Percentiles rank a stretch among this genome's conserved stretches.
These are phyloP conservation scores for Criorhina ranunculi DNA, from an alignment of 2,888 invertebrate genomes.

Conservation along the genomic window DNA sequence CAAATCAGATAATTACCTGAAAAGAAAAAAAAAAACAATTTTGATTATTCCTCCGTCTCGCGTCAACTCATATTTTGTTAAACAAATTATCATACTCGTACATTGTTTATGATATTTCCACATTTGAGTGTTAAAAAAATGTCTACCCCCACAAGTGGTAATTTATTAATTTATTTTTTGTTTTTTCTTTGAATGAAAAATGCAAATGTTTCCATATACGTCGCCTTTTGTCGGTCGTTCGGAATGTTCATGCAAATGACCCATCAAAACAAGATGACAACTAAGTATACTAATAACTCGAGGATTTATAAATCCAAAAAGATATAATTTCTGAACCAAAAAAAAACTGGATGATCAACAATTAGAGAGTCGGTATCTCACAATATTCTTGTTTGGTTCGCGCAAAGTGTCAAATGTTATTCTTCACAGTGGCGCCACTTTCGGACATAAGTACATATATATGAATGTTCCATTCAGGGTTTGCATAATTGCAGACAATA, in stretches of 20 bases:
- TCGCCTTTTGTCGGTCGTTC: conserved; percentile 1
- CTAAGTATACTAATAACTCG: conserved; percentile 16
- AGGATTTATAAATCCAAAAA: conserved; percentile 1
- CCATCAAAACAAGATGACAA: conserved; percentile 20
- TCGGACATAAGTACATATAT: conserved; percentile 36
- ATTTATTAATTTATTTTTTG: neutral
- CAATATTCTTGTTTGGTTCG: conserved; percentile 21
- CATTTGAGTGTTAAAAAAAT: conserved; percentile 31
- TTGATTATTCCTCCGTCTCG: neutral
- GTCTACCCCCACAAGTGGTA: conserved; percentile 2
- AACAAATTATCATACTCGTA: neutral
- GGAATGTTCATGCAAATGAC: neutral
- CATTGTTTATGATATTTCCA: neutral
- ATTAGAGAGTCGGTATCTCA: conserved; percentile 1
- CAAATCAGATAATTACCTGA: conserved; percentile 18
- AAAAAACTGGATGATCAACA: conserved; percentile 18
- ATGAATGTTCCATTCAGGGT: conserved; percentile 28
- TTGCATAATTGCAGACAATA: conserved; percentile 34
- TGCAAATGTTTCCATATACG: neutral
- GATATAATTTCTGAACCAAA: neutral
- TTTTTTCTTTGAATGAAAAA: conserved; percentile 1
- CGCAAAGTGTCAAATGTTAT: conserved; percentile 43
- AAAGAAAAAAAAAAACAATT: conserved; percentile 19
- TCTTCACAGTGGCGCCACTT: conserved; percentile 54
- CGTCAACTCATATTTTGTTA: conserved; percentile 1